Conservation (phyloP, 2,113 vertebrate species). For the Amblyornis subalaris region DNA sequence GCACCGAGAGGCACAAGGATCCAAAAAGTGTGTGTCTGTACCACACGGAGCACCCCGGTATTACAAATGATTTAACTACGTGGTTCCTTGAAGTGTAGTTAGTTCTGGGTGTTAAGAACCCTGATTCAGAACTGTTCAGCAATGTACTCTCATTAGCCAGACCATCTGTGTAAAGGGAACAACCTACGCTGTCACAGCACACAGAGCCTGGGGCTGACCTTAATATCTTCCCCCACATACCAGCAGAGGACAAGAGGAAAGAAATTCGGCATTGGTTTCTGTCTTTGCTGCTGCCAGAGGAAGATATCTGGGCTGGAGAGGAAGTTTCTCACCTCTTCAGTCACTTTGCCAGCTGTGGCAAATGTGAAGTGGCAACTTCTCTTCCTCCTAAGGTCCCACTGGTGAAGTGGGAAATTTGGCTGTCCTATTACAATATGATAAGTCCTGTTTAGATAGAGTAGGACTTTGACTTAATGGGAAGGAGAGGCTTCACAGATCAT, state of each 20-base stretch:
- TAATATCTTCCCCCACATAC: conserved; percentile 16
- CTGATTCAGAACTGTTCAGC: conserved; percentile 28
- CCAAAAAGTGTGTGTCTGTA: too few species aligned
- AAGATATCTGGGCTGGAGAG: background rate
- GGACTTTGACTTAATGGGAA: background rate
- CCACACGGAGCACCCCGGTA: background rate
- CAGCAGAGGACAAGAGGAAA: background rate
- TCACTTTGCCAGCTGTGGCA: background rate
- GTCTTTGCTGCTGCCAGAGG: background rate
- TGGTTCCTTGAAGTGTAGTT: background rate
- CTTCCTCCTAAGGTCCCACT: background rate
- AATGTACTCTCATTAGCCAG: conserved; percentile 34
- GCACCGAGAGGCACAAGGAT: background rate
- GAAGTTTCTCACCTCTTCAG: background rate
- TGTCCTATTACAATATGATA: background rate
- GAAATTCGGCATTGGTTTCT: background rate
- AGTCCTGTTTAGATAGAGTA: background rate
- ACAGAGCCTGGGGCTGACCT: conserved; percentile 20
- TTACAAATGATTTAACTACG: background rate
- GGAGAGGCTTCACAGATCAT: background rate
- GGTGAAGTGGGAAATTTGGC: background rate
- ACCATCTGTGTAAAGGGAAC: conserved; percentile 43
- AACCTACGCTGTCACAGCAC: conserved; percentile 27
- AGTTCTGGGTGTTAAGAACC: conserved; percentile 28
- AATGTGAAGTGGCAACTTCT: background rate